A percentile compares a stretch with the other conserved stretches of the same genome.
These are phyloP conservation scores for Gryllus bimaculatus DNA, from an alignment of 1,140 invertebrate species.

Conservation along the genomic window DNA sequence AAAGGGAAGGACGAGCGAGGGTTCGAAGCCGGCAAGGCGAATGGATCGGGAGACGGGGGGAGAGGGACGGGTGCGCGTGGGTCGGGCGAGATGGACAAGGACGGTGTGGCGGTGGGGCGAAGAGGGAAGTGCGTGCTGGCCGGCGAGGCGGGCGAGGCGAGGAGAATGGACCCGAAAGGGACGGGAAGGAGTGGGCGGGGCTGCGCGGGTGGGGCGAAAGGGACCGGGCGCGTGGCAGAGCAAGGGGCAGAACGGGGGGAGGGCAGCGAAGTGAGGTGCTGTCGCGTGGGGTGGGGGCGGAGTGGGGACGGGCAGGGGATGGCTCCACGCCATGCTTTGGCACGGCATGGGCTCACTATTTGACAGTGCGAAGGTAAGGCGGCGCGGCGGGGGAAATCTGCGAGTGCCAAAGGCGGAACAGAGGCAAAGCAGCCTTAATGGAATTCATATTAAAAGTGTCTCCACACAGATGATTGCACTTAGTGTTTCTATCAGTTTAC, in stretches of 20 bases:
- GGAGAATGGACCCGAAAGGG: not conserved
- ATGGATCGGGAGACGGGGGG: not conserved
- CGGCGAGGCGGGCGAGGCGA: too few species aligned
- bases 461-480: too few species aligned
- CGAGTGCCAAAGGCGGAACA: not conserved
- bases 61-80: not conserved
- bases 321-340: not conserved
- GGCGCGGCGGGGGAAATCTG: not conserved
- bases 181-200: not conserved
- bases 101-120: too few species aligned
- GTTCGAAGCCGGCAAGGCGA: too few species aligned
- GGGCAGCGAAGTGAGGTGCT: not conserved
- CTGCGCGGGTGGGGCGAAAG: not conserved
- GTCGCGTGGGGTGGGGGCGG: not conserved
- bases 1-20: too few species aligned
- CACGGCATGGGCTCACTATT: too few species aligned
- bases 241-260: not conserved
- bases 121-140: too few species aligned
- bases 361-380: not conserved
- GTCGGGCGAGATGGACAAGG: not conserved
- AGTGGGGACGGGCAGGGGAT: not conserved
- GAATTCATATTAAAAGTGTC: too few species aligned
- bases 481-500: too few species aligned
- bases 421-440: not conserved
- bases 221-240: not conserved